These are phyloP conservation scores for Sycobia sp. DNA, from an alignment of 1,140 invertebrate species.

Conservation along the genomic window DNA sequence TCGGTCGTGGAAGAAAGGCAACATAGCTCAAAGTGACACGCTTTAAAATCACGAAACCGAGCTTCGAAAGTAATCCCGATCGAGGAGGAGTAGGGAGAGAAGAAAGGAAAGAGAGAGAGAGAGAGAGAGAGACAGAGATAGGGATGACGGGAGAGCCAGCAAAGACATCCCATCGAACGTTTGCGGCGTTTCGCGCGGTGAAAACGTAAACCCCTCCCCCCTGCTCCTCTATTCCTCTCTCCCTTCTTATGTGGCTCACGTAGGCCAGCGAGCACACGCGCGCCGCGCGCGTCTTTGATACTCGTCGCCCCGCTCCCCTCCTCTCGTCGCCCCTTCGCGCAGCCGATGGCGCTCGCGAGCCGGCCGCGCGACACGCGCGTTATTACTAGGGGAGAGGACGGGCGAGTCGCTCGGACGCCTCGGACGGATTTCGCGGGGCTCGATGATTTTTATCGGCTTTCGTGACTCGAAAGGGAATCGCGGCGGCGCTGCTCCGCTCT, in stretches of 20 bases:
- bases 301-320: too few species aligned
- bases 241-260: constrained; percentile 28
- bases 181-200: not conserved
- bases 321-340: too few species aligned
- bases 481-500: not conserved
- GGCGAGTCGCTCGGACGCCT: constrained; percentile 2
- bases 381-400: constrained; percentile 20
- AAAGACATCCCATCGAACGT: not conserved
- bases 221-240: not conserved
- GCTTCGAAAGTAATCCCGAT: constrained; percentile 1
- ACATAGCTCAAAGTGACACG: too few species aligned
- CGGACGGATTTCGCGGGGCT: constrained; percentile 16
- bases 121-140: not conserved
- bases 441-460: constrained; percentile 31
- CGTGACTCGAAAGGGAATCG: constrained; percentile 30
- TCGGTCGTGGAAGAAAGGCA: too few species aligned
- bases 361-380: constrained; percentile 19
- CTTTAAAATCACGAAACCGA: too few species aligned
- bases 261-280: constrained; percentile 12
- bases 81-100: not conserved
- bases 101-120: not conserved
- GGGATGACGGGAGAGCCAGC: not conserved
- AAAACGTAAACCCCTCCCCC: constrained; percentile 2
- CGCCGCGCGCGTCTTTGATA: constrained; percentile 20
- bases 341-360: too few species aligned